Conservation (phyloP, 23 tunicate species). For the Trididemnum miniatum region DNA sequence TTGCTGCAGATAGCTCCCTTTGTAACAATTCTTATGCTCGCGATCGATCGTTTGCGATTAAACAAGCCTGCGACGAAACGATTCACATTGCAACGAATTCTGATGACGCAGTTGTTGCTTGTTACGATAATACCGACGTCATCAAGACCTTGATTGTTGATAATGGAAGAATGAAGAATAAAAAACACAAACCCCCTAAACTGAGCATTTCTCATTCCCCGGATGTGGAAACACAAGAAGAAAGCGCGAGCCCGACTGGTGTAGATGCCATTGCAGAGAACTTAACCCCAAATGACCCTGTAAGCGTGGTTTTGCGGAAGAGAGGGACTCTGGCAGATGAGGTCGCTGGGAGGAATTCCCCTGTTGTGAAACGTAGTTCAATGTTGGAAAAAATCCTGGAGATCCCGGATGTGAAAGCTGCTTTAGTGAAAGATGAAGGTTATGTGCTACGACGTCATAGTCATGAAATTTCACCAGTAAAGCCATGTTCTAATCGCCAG, state of each 20-base stretch:
- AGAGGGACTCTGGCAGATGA: neutral
- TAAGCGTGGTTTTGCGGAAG: slow-evolving; percentile 22
- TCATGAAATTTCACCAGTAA: neutral
- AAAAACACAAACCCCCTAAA: slow-evolving; percentile 59
- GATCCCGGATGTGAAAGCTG: slow-evolving; percentile 90
- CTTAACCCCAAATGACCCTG: neutral
- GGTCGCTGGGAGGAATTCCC: slow-evolving; percentile 51
- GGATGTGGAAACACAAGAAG: neutral
- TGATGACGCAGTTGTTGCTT: neutral
- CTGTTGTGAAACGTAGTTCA: slow-evolving; percentile 65
- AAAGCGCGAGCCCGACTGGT: neutral
- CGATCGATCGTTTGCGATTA: neutral
- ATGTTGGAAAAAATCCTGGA: slow-evolving; percentile 72
- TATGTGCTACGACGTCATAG: slow-evolving; percentile 44
- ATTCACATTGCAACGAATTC: neutral
- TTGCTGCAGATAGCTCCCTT: neutral
- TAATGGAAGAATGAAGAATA: neutral
- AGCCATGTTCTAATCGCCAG: slow-evolving; percentile 36
- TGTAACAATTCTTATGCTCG: too few species aligned
- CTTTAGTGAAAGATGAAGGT: slow-evolving; percentile 58
- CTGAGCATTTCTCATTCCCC: slow-evolving; percentile 3
- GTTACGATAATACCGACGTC: neutral
- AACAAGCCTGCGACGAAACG: neutral
- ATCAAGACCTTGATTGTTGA: neutral
- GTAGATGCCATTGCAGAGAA: neutral